A percentile compares a stretch with the other conserved stretches of the same genome.
These are phyloP conservation scores for Anser cygnoides DNA, from an alignment of 2,113 vertebrate genomes.

Conservation along the genomic window DNA sequence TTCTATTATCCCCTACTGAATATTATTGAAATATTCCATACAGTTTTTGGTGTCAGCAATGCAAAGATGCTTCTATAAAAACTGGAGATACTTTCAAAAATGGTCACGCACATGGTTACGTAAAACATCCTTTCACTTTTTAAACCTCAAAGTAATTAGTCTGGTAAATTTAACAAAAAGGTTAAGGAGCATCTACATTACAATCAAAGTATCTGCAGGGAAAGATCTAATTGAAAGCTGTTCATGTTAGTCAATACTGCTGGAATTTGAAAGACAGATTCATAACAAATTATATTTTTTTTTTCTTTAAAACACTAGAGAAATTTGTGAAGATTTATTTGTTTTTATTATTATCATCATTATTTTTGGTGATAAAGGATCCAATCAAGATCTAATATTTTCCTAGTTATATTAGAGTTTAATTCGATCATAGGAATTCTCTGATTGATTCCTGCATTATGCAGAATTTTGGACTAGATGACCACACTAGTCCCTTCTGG, in stretches of 20 bases:
- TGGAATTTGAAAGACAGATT: not conserved
- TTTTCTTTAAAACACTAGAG: not conserved
- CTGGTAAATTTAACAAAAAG: not conserved
- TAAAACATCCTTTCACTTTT: not conserved
- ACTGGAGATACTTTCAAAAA: not conserved
- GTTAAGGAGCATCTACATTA: not conserved
- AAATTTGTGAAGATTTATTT: not conserved
- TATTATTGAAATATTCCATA: not conserved
- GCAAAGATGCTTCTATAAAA: not conserved
- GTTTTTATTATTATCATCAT: no score
- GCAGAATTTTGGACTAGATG: not conserved
- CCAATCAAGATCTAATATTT: not conserved
- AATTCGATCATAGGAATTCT: not conserved
- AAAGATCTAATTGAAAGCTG: not conserved
- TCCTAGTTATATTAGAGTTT: not conserved
- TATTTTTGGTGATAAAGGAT: no score
- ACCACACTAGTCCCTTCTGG: not conserved
- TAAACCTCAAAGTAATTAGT: not conserved
- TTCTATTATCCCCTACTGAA: not conserved
- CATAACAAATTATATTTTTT: not conserved
- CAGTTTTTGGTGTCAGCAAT: not conserved
- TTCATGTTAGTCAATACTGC: not conserved
- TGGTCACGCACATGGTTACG: not conserved
- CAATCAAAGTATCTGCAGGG: not conserved
- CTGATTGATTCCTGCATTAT: not conserved